phyloP scores from a whole-genome alignment of 1,140 invertebrate species.

The Heterodera schachtii region DNA sequence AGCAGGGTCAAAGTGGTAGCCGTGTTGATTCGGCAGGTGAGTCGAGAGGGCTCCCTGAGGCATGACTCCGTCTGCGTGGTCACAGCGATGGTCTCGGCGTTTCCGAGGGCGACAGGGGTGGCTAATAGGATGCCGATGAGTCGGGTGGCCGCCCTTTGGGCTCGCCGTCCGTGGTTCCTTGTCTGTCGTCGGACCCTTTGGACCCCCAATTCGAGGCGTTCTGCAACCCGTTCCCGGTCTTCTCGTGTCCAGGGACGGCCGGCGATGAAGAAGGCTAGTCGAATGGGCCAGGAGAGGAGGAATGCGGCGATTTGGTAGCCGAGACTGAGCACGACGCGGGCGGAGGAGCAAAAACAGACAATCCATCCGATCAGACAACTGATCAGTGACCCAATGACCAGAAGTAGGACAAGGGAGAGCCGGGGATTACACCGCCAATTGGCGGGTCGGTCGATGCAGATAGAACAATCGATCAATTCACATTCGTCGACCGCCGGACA shows the following conservation, averaged over 20 bases:
- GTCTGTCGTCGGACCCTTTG: not conserved
- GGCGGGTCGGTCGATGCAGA: not conserved
- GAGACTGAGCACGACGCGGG: no score
- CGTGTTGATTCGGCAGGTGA: no score
- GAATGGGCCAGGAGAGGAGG: not conserved
- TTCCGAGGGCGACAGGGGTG: no score
- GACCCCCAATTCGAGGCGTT: not conserved
- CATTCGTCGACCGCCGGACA: constrained; percentile 4
- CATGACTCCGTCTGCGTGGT: no score
- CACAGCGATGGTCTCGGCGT: no score
- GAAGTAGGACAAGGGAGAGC: not conserved
- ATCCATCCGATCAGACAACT: no score
- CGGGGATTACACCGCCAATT: not conserved
- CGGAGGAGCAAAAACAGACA: not conserved
- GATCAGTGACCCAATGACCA: not conserved
- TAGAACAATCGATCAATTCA: not conserved
- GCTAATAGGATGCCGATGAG: no score
- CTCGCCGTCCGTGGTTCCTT: not conserved
- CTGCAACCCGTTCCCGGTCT: no score
- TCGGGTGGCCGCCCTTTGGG: no score
- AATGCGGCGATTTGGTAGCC: not conserved
- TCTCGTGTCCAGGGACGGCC: no score
- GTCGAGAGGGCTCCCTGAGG: no score
- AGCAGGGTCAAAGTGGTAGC: no score
- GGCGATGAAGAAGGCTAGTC: not conserved